Evolutionary conservation across 1,140 invertebrate species (phyloP), one percentile per base, ranked within the genome.

Genomic region (Fragariocoptes setiger): DNA sequence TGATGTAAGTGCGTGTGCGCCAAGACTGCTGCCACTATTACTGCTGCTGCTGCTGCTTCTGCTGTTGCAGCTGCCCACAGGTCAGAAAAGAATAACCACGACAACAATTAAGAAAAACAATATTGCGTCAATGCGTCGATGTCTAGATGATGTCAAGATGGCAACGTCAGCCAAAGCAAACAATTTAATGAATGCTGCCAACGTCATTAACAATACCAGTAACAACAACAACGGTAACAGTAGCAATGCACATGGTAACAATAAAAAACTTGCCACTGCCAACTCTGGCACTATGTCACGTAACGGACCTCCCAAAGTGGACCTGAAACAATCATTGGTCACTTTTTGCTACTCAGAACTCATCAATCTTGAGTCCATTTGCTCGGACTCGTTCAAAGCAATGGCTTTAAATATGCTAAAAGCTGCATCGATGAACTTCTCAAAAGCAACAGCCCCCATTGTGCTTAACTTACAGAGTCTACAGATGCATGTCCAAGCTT

Each of bases 271-370:
- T n/a, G n/a, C 15, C 31, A 12, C 21, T 8, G 35, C 15, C 3
- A 43, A 12, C 3, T n/a, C 18, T 37, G 4, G 14, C 31, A 21
- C 14, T 21, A 15, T 8, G n/a, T 25, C 39, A 21, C n/a, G 15
- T 21, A 40, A 40, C 21, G 14, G 39, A 18, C 5, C 21, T 40
- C 13, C 21, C n/a, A 44, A 44, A 20, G 4, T 15, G 19, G 44
- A 46, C 14, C 35, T 46, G 14, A 3, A 41, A 13, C 41, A 46
- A 37, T 5, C 21, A 22, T 2, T 43, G 4, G 21, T 46, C n/a
- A 25, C 36, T 18, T 46, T 46, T 21, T 46, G 45, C 35, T 40
- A 21, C 22, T 14, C 38, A 25, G 45, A 46, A 35, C 35, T 46
- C 15, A 21, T 46, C 5, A 40, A 21, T 19, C 15, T 46, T 8